Evolutionary conservation across 2,797 vertebrate species (phyloP).

Genomic region (Argyrosomus regius): DNA sequence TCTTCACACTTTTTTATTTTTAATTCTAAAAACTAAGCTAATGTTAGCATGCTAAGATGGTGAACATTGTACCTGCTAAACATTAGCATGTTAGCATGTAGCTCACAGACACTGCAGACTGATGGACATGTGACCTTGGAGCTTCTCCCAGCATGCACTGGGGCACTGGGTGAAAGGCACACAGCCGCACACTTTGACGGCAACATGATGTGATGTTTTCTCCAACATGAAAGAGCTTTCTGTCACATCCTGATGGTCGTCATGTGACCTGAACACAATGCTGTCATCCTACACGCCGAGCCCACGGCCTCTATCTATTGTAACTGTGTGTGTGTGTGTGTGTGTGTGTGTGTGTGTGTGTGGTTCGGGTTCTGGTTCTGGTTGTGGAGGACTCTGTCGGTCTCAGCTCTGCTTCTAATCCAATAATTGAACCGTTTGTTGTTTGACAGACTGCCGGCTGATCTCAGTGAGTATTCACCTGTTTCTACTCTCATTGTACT

Average conservation of each 20-base stretch:
- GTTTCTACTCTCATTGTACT: background rate
- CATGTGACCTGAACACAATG: constrained; percentile 62
- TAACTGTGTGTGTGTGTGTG: constrained; percentile 14
- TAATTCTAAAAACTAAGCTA: too few relatives aligned
- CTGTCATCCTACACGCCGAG: background rate
- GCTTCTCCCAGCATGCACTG: constrained; percentile 24
- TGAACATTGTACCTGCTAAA: too few relatives aligned
- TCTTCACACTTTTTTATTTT: too few relatives aligned
- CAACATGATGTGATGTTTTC: background rate
- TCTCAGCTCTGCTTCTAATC: constrained; percentile 17
- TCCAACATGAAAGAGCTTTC: constrained; percentile 35
- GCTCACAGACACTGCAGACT: background rate
- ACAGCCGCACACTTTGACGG: background rate
- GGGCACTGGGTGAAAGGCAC: background rate
- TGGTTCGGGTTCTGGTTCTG: background rate
- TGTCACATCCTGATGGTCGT: constrained; percentile 11
- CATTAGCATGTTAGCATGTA: background rate
- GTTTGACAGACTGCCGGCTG: constrained; percentile 8
- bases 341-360: constrained; percentile 7
- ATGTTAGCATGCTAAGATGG: too few relatives aligned
- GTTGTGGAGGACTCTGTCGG: background rate
- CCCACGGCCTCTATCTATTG: constrained; percentile 59
- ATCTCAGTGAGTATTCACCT: constrained; percentile 50
- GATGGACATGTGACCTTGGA: background rate
- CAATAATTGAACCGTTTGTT: background rate